Conservation (phyloP, 1,140 invertebrate genomes). For the Platyscapa corneri region DNA sequence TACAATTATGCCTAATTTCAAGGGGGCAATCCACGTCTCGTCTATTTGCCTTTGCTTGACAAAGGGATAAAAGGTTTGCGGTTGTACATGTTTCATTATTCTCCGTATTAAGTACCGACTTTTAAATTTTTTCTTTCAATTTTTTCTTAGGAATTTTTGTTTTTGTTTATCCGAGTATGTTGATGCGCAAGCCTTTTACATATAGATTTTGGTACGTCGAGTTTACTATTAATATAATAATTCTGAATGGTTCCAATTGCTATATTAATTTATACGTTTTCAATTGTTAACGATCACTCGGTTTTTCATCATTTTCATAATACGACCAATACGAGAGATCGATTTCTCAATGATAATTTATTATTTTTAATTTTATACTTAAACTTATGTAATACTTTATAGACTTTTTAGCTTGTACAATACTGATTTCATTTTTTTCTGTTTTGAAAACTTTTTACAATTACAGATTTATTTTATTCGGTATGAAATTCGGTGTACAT, state of each 20-base stretch:
- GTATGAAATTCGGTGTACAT: too few relatives aligned
- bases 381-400: too few relatives aligned
- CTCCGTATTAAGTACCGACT: constrained; percentile 27
- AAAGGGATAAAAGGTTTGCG: constrained; percentile 20
- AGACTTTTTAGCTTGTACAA: too few relatives aligned
- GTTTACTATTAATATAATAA: background rate
- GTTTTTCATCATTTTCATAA: background rate
- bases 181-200: background rate
- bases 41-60: background rate
- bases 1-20: constrained; percentile 69
- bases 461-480: background rate
- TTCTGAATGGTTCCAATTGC: background rate
- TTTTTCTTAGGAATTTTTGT: background rate
- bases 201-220: background rate
- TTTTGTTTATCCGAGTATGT: background rate
- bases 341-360: too few relatives aligned
- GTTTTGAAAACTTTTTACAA: too few relatives aligned
- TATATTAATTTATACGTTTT: background rate
- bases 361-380: too few relatives aligned
- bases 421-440: too few relatives aligned
- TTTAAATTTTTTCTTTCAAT: background rate
- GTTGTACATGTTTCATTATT: constrained; percentile 51
- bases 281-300: background rate
- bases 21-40: constrained; percentile 51
- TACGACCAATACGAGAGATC: background rate